Evolutionary conservation across 92 coral and sea anemone genomes (phyloP).

Genomic region (Parazoanthus atlanticus): DNA sequence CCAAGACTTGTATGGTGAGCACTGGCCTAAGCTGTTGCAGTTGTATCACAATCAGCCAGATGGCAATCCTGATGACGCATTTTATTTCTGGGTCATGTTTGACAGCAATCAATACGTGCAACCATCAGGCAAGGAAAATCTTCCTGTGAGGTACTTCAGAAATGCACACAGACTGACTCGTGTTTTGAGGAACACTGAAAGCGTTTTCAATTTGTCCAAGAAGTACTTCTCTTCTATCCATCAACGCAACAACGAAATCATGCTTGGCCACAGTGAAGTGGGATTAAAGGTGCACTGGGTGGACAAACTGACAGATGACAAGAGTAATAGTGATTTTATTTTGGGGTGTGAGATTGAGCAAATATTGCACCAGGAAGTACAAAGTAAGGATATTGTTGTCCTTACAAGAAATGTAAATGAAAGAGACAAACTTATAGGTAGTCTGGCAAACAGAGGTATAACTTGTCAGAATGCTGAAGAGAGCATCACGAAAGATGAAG

Average conservation of each 20-base stretch:
- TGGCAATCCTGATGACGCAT: neutral
- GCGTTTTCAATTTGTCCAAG: conserved; percentile 41
- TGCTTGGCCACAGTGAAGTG: conserved; percentile 41
- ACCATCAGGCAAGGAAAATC: neutral
- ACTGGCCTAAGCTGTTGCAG: conserved; percentile 49
- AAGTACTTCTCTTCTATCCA: conserved; percentile 28
- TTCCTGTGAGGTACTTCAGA: neutral
- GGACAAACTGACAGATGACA: neutral
- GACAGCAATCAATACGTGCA: conserved; percentile 57
- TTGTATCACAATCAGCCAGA: conserved; percentile 19
- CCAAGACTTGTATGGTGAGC: conserved; percentile 52
- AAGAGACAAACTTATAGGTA: neutral
- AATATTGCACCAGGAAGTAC: neutral
- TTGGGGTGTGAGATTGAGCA: neutral
- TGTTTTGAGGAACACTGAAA: conserved; percentile 58
- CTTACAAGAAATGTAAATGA: neutral
- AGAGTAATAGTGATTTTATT: neutral
- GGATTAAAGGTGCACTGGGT: conserved; percentile 48
- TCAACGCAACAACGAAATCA: neutral
- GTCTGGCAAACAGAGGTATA: neutral
- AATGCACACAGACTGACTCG: conserved; percentile 17
- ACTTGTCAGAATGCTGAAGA: conserved; percentile 27
- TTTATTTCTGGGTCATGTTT: conserved; percentile 60
- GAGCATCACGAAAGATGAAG: neutral
- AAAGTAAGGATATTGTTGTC: conserved; percentile 43